phyloP scores from a whole-genome alignment of 2,797 vertebrate genomes.

The Chaunax sp. region DNA sequence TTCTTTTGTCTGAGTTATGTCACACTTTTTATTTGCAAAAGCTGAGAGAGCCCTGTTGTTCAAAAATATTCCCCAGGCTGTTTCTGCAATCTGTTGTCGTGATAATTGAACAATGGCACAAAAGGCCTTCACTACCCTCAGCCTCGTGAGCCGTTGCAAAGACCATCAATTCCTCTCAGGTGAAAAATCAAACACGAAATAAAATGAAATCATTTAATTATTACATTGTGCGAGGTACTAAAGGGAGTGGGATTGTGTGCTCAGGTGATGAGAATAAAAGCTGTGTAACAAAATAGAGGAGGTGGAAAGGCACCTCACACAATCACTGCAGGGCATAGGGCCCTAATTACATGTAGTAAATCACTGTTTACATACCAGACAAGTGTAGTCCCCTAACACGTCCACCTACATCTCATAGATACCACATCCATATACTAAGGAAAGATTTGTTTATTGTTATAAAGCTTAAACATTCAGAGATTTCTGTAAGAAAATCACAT shows the following conservation, averaged over 20 bases:
- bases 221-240: background rate
- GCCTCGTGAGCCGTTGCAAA: conserved; percentile 6
- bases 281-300: background rate
- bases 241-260: background rate
- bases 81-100: conserved; percentile 44
- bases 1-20: conserved; percentile 36
- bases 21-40: conserved; percentile 33
- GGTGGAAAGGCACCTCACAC: background rate
- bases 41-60: conserved; percentile 40
- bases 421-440: too few species aligned
- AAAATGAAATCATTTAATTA: conserved; percentile 10
- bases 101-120: conserved; percentile 36
- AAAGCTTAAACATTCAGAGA: too few species aligned
- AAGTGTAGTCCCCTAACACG: too few species aligned
- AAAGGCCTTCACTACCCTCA: background rate
- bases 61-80: conserved; percentile 29
- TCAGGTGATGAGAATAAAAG: background rate
- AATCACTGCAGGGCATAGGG: too few species aligned
- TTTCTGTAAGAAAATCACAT: too few species aligned
- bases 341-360: too few species aligned
- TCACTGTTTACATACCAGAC: too few species aligned
- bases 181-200: conserved; percentile 22
- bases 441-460: too few species aligned
- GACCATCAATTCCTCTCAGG: background rate
- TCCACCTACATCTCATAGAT: too few species aligned